phyloP scores from a whole-genome alignment of 1,140 invertebrate genomes.

The Brachionus rotundiformis region DNA sequence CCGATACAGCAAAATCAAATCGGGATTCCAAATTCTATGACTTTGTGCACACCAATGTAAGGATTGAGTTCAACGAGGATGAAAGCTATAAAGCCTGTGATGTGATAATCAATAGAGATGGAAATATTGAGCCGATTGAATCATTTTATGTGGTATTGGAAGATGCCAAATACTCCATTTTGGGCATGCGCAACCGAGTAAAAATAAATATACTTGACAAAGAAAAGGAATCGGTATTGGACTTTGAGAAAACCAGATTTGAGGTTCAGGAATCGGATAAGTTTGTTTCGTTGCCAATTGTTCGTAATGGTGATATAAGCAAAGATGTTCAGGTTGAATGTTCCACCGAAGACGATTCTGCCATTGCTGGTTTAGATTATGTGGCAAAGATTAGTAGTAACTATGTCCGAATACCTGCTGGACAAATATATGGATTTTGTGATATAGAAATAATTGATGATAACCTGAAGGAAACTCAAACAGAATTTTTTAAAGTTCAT shows the following conservation, averaged over 20 bases:
- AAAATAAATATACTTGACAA: slow-evolving; percentile 54
- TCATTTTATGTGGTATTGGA: slow-evolving; percentile 59
- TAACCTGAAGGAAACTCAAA: slow-evolving; percentile 2
- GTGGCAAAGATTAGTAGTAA: background rate
- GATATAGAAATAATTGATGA: slow-evolving; percentile 42
- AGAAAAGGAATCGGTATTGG: slow-evolving; percentile 59
- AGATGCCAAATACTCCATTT: slow-evolving; percentile 56
- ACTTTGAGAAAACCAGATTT: slow-evolving; percentile 57
- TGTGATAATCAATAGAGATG: slow-evolving; percentile 62
- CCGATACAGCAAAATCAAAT: slow-evolving; percentile 55
- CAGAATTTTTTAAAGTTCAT: slow-evolving; percentile 28
- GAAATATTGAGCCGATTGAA: slow-evolving; percentile 60
- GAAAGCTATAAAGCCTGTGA: slow-evolving; percentile 59
- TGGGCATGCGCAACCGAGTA: slow-evolving; percentile 53
- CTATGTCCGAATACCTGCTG: slow-evolving; percentile 4
- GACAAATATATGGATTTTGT: slow-evolving; percentile 32
- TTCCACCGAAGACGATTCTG: slow-evolving; percentile 4
- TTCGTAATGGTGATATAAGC: slow-evolving; percentile 53
- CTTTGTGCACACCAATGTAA: slow-evolving; percentile 42
- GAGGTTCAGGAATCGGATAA: slow-evolving; percentile 57
- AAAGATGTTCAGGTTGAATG: slow-evolving; percentile 34
- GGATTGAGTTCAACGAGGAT: slow-evolving; percentile 63
- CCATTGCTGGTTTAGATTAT: background rate
- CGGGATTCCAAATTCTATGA: background rate
- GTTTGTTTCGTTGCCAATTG: slow-evolving; percentile 57